Conservation (phyloP, 2,113 vertebrate species). For the Petroica traversi region DNA sequence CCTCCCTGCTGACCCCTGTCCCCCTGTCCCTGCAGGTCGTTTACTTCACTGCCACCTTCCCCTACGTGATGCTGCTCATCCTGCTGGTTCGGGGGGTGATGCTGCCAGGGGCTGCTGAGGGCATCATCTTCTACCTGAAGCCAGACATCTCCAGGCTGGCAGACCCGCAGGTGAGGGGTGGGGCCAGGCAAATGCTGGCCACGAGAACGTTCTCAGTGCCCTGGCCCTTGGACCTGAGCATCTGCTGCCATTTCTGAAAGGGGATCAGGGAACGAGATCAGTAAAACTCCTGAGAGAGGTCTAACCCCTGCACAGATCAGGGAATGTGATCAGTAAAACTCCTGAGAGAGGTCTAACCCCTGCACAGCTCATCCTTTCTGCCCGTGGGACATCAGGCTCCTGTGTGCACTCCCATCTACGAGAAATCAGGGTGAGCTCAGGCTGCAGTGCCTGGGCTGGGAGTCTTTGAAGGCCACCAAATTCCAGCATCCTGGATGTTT, state of each 20-base stretch:
- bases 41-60: slow-evolving; percentile 96
- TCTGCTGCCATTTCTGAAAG: background rate
- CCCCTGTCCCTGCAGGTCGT: slow-evolving; percentile 80
- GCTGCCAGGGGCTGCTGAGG: slow-evolving; percentile 85
- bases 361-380: background rate
- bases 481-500: background rate
- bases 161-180: slow-evolving; percentile 86
- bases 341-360: too few relatives aligned
- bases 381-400: background rate
- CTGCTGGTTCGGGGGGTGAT: slow-evolving; percentile 89
- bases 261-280: background rate
- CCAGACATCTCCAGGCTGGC: slow-evolving; percentile 85
- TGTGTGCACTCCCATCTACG: accelerated
- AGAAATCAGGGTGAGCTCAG: background rate
- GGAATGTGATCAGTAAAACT: too few relatives aligned
- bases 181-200: background rate
- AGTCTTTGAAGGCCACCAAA: background rate
- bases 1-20: background rate
- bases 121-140: slow-evolving; percentile 91
- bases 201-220: background rate
- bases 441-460: background rate
- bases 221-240: background rate
- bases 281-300: background rate
- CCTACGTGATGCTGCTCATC: slow-evolving; percentile 90
- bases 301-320: background rate